Evolutionary conservation across 2,888 invertebrate genomes (phyloP), one percentile per base, ranked within the genome.

Genomic region (Pimpla rufipes): DNA sequence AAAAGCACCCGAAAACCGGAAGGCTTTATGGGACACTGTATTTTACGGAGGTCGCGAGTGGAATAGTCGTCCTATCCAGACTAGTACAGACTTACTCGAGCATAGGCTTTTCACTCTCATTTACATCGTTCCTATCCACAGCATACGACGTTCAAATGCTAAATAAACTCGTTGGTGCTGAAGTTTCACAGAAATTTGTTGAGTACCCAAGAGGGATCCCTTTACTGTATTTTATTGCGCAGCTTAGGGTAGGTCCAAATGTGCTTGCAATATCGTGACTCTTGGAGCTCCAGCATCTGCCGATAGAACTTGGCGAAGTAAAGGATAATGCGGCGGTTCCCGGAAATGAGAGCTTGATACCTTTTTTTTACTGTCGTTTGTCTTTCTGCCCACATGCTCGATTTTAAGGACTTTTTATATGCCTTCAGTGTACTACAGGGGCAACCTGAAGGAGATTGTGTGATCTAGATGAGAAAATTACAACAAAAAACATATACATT

Each of bases 1-100:
- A 83, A 79, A 83, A 83, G 74, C 83, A 62, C 79, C 66, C 75
- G 83, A 79, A 79, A 79, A 83, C 70, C 75, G 75, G 83, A 83
- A 83, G 79, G 83, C 66, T 83, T 83, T 79, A 83, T 79, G 83
- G 83, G 74, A 71, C 79, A 79, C 75, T 79, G 79, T 79, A 83
- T 83, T 83, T 83, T 83, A 83, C 79, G 68, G 37, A 83, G 73
- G 70, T 79, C 75, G 64, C 37, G 52, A 67, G 79, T 50, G 50
- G 79, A 75, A 50, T 50, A n/a, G 42, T 42, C 70, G 35, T 52
- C 11, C 40, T 40, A 70, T 70, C 18, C 55, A 23, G n/a, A 16
- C 40, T 55, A 23, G 37, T 21, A 21, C 50, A 8, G 37, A 55
- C 52, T 55, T 40, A 55, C 10, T 55, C 13, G 18, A 70, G 40